A percentile compares a stretch with the other conserved stretches of the same genome.
Evolutionary conservation across 2,888 invertebrate genomes (phyloP).

Genomic region (Temnothorax ravouxi): DNA sequence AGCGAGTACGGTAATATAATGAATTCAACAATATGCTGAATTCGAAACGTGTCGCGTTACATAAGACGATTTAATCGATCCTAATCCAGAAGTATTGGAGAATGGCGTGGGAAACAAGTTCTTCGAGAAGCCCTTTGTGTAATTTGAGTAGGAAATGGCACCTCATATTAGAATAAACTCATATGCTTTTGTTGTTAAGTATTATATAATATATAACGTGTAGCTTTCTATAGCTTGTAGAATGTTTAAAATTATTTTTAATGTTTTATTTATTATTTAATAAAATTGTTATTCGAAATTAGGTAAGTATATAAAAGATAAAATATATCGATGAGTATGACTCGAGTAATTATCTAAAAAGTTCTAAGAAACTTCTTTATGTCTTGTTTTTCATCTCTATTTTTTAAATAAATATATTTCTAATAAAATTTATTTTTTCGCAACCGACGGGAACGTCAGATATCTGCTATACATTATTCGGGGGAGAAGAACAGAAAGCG

Average conservation of each 20-base stretch:
- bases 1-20: neutral
- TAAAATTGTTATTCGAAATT: neutral
- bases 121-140: neutral
- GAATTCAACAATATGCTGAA: conserved; percentile 9
- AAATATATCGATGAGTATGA: neutral
- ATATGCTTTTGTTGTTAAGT: neutral
- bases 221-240: neutral
- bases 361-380: neutral
- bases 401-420: neutral
- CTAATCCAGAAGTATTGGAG: conserved; percentile 22
- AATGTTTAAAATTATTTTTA: neutral
- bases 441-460: neutral
- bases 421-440: conserved; percentile 8
- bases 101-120: neutral
- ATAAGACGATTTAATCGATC: conserved; percentile 31
- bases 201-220: neutral
- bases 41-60: conserved; percentile 37
- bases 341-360: neutral
- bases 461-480: neutral
- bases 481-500: neutral
- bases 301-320: no score
- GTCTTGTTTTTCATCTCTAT: neutral
- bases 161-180: neutral
- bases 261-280: neutral
- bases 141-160: conserved; percentile 3